Conservation (phyloP, 2,888 invertebrate genomes). For the Troilus luridus region DNA sequence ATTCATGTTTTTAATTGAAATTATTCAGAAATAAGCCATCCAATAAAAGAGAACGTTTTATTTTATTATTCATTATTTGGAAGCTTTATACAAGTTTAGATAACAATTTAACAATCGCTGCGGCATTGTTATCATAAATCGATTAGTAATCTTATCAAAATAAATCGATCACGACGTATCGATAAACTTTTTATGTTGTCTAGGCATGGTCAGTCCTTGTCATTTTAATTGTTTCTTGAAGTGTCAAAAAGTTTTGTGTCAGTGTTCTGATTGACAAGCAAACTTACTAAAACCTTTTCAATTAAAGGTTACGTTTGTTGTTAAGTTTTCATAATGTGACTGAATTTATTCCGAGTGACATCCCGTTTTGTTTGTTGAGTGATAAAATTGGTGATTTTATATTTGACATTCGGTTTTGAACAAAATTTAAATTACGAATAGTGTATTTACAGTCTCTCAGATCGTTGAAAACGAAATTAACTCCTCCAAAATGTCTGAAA, state of each 20-base stretch:
- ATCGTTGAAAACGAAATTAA: not conserved
- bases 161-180: not conserved
- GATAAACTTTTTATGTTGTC: not conserved
- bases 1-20: too few relatives aligned
- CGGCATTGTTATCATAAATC: not conserved
- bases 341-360: not conserved
- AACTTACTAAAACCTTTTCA: not conserved
- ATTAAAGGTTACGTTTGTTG: not conserved
- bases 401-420: not conserved
- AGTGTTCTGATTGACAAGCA: not conserved
- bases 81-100: not conserved
- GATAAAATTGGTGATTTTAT: not conserved
- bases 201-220: not conserved
- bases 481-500: slow-evolving; percentile 59
- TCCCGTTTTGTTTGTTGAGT: not conserved
- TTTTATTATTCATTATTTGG: not conserved
- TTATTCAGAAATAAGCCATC: too few relatives aligned
- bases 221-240: not conserved
- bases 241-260: not conserved
- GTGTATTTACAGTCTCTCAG: not conserved
- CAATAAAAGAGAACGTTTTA: not conserved
- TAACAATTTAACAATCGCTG: not conserved
- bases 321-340: not conserved
- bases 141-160: too few relatives aligned
- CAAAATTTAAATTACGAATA: not conserved